Evolutionary conservation across 1,140 invertebrate species (phyloP).

Genomic region (Asbolus verrucosus): DNA sequence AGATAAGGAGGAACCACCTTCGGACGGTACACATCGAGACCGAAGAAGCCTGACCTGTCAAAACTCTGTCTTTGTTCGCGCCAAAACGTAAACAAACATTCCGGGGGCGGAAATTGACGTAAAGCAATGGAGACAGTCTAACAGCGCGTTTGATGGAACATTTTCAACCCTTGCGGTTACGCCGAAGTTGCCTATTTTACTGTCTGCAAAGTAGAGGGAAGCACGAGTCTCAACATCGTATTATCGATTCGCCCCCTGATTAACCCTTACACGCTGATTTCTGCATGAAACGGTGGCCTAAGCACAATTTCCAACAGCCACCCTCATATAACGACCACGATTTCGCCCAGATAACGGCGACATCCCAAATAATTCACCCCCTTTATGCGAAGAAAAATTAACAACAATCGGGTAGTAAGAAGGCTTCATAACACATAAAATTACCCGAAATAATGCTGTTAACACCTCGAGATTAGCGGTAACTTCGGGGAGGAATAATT

Average conservation of each 20-base stretch:
- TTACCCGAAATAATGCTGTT: too few relatives aligned
- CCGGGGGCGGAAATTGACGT: conserved; percentile 50
- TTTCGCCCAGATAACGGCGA: too few relatives aligned
- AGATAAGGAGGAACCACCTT: too few relatives aligned
- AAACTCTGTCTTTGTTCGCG: not conserved
- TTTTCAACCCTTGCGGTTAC: conserved; percentile 57
- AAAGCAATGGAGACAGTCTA: conserved; percentile 56
- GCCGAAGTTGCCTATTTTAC: conserved; percentile 46
- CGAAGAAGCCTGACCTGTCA: not conserved
- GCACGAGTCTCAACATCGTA: conserved; percentile 40
- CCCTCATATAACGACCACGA: too few relatives aligned
- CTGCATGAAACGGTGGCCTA: too few relatives aligned
- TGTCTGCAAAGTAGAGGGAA: conserved; percentile 53
- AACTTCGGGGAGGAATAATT: conserved; percentile 56
- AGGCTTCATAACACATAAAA: too few relatives aligned
- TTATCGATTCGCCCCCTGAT: conserved; percentile 52
- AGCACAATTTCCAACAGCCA: too few relatives aligned
- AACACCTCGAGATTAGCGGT: too few relatives aligned
- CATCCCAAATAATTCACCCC: too few relatives aligned
- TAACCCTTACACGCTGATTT: conserved; percentile 27
- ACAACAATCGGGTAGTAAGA: too few relatives aligned
- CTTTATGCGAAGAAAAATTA: too few relatives aligned
- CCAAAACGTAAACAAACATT: conserved; percentile 32
- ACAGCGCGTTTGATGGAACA: conserved; percentile 51
- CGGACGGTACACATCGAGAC: conserved; percentile 1